Base-by-base conservation (phyloP, 2,888 invertebrate species). In the Eucera pruinosa region DNA sequence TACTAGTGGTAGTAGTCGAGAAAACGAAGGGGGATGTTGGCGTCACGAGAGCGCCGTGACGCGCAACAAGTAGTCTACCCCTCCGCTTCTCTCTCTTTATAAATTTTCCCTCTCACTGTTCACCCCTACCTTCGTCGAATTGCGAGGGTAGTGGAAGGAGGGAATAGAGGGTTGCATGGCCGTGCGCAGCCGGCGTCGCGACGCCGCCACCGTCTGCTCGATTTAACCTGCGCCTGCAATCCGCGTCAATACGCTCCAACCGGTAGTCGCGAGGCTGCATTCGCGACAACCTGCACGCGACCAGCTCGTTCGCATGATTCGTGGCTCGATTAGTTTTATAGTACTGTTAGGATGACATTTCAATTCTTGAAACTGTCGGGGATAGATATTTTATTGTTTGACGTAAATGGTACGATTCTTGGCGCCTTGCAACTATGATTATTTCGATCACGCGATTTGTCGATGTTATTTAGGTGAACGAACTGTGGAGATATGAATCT, bases 41-140 rank as follows among this genome's bases (percentile, higher is more conserved):
- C 84, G 83, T 88, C 86, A 85, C 86, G 83, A 80, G 80, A 84
- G 84, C 86, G 84, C 82, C 84, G 80, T 81, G 78, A 85, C 84
- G 88, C 88, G 90, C 90, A 90, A 91, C 91, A 91, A 91, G 91
- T 90, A 89, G 91, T 90, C 89, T 84, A 69, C 84, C 86, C 86
- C n/a, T n/a, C 83, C 83, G 61, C 83, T 76, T 43, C 15, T 1
- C 48, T 20, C 83, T 83, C 83, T 87, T 83, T 86, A 80, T 85
- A 85, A 82, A 87, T 86, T 86, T 87, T 87, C 86, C 78, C 87
- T 82, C 86, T 70, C 82, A 78, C 41, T 57, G 48, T 75, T 60
- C 15, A 30, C 11, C 39, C 64, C 54, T 50, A 67, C 67, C 62
- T 41, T 50, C 43, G 33, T 60, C 45, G 70, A 3, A 25, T 7